Conservation (phyloP, 2,797 vertebrate species). For the Steatocranus sp. region DNA sequence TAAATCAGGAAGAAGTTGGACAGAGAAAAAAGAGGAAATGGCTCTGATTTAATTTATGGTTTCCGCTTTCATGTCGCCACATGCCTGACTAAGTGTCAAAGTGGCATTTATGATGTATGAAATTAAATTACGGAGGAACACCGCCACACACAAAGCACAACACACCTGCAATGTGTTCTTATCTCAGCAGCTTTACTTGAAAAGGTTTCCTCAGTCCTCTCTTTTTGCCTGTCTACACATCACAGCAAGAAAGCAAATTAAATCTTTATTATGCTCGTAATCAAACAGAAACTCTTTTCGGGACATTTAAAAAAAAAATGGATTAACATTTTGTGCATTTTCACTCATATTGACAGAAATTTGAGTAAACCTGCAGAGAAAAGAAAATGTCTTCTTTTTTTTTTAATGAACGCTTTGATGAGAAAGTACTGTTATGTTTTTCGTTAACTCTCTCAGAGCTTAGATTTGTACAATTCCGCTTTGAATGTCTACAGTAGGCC, state of each 20-base stretch:
- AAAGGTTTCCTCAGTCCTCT: constrained; percentile 25
- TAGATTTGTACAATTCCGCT: background rate
- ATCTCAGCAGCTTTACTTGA: constrained; percentile 48
- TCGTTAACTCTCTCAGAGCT: background rate
- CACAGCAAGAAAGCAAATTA: constrained; percentile 12
- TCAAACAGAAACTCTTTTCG: constrained; percentile 5
- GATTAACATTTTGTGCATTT: constrained; percentile 14
- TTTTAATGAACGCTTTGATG: background rate
- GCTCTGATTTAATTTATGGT: constrained; percentile 72
- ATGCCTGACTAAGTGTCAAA: constrained; percentile 68
- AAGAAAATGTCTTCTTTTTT: background rate
- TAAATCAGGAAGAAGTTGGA: constrained; percentile 61
- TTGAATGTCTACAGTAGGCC: background rate
- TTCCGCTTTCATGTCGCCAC: constrained; percentile 58
- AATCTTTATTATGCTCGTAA: constrained; percentile 23
- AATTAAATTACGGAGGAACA: constrained; percentile 74
- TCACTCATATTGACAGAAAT: background rate
- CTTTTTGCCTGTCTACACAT: constrained; percentile 16
- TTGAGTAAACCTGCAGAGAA: background rate
- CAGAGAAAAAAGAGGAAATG: constrained; percentile 60
- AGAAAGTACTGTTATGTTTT: background rate
- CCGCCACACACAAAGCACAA: constrained; percentile 58
- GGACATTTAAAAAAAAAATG: background rate
- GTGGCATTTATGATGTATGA: constrained; percentile 79
- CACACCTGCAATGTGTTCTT: constrained; percentile 54